phyloP scores from a whole-genome alignment of 1,140 invertebrate species.

The Pomacea maculata region DNA sequence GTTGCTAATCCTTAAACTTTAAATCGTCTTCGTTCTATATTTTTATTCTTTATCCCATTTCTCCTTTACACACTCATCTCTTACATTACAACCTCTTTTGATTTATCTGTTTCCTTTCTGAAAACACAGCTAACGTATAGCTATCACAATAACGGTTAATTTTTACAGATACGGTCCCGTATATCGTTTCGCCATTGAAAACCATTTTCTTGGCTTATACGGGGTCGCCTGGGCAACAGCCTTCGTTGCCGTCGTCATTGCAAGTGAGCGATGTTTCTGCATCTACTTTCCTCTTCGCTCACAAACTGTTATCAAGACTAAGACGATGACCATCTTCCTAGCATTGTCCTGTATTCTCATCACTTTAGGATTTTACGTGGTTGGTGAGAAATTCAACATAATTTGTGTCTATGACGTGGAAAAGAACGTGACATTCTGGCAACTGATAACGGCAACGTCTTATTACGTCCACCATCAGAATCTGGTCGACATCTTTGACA shows the following conservation, averaged over 20 bases:
- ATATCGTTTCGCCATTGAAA: not conserved
- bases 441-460: too few relatives aligned
- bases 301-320: not conserved
- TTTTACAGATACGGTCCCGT: constrained; percentile 5
- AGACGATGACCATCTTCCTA: constrained; percentile 5
- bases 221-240: not conserved
- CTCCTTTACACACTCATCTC: too few relatives aligned
- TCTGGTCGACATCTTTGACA: too few relatives aligned
- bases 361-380: not conserved
- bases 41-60: too few relatives aligned
- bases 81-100: too few relatives aligned
- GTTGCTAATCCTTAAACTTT: too few relatives aligned
- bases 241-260: constrained; percentile 5
- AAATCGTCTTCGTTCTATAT: not conserved
- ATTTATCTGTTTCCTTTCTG: too few relatives aligned
- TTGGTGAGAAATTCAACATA: not conserved
- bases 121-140: too few relatives aligned
- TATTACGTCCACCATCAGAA: too few relatives aligned
- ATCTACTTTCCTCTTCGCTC: constrained; percentile 12
- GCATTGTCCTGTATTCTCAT: not conserved
- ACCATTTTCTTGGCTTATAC: constrained; percentile 4
- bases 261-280: constrained; percentile 17
- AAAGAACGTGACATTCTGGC: too few relatives aligned
- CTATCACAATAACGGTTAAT: not conserved
- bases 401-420: not conserved